Percentiles rank a stretch among this genome's conserved stretches.
These are phyloP conservation scores for Aramus guarauna DNA, from an alignment of 2,113 vertebrate species.

Conservation along the genomic window DNA sequence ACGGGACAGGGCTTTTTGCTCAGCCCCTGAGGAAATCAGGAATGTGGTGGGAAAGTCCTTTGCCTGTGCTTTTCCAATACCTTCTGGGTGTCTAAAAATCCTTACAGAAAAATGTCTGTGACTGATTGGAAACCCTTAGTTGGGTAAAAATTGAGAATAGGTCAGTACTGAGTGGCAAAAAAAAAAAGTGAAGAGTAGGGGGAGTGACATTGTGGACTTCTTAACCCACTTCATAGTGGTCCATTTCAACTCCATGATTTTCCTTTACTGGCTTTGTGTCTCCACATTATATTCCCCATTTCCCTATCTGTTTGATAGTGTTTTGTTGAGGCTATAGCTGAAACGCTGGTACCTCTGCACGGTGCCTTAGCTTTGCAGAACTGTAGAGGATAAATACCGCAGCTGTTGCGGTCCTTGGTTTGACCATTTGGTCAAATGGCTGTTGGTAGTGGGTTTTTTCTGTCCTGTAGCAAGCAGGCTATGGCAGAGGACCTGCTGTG, in stretches of 20 bases:
- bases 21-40: neutral
- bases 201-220: neutral
- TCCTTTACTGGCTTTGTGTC: neutral
- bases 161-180: neutral
- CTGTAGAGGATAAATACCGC: neutral
- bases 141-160: neutral
- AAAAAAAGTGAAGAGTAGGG: neutral
- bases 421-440: conserved; percentile 26
- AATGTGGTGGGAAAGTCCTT: neutral
- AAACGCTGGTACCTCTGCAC: neutral
- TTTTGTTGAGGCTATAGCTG: neutral
- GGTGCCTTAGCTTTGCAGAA: neutral
- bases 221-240: neutral
- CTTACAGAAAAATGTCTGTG: neutral
- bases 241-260: neutral
- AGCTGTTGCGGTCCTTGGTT: neutral
- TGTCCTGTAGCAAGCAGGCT: neutral
- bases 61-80: neutral
- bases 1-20: neutral
- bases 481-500: neutral
- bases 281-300: neutral
- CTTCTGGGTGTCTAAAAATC: neutral
- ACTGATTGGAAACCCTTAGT: neutral
- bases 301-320: neutral
- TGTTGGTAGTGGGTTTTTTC: neutral